Base-by-base conservation (phyloP, 2,888 invertebrate genomes). In the Zaprionus obscuricornis region DNA sequence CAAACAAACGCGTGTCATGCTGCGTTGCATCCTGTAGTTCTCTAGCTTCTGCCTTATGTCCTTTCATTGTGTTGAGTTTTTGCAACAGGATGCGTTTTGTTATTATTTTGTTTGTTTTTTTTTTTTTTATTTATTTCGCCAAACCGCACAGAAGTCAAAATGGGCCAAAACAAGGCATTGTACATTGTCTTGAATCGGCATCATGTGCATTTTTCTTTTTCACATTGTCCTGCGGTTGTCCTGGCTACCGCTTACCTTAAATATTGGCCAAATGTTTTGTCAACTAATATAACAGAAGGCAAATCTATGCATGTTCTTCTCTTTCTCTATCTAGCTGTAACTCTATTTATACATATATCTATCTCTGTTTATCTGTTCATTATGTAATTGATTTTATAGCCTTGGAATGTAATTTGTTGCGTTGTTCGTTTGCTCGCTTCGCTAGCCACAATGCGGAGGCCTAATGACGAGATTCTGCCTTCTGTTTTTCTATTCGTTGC, bases 131-230 rank as follows among this genome's bases (percentile, higher is more conserved):
- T 64, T 55, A 39, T 65, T 68, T 62, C 54, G 59, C 39, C 65
- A 31, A 86, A 82, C 82, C 82, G 75, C 85, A 82, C 82, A 82
- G 85, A 86, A 82, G 82, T 86, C 82, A 81, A 78, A 69, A 73
- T 63, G 58, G 66, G 73, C 70, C 59, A 54, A 46, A 57, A 71
- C 55, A 47, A 13, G 29, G 46, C 60, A 57, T 45, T 34, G 34
- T 14, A 16, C 54, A 47, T 68, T 71, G 59, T 52, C 37, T 13
- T 6, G 7, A n/a, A 2, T 24, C 5, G 33, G 33, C 24, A 5
- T n/a, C n/a, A n/a, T n/a, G 6, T 49, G 10, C 22, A 31, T 22
- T 45, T 34, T 10, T 11, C 26, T 37, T 47, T 43, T 29, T 26
- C 16, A 11, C 46, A 43, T 59, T 66, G 66, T 66, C 36, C 54